A percentile compares a stretch with the other conserved stretches of the same genome.
Evolutionary conservation across 2,888 invertebrate species (phyloP).

Genomic region (Pachydiplax longipennis): DNA sequence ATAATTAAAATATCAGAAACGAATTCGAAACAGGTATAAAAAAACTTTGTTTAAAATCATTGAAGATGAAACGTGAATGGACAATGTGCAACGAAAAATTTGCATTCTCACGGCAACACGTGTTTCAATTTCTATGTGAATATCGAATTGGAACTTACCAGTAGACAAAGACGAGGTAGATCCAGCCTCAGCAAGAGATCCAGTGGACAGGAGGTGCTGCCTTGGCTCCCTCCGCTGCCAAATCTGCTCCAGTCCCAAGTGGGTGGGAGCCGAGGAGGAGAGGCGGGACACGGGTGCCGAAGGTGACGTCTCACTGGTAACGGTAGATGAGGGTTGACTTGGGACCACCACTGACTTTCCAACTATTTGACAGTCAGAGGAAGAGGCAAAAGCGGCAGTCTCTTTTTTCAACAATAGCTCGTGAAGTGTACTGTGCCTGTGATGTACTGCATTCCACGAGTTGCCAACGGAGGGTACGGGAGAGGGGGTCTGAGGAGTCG

Average conservation of each 20-base stretch:
- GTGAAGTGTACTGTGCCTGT: conserved; percentile 65
- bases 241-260: conserved; percentile 80
- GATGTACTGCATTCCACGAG: conserved; percentile 53
- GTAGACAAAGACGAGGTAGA: conserved; percentile 84
- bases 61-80: not conserved
- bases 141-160: conserved; percentile 55
- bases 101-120: not conserved
- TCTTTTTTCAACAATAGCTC: conserved; percentile 75
- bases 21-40: not conserved
- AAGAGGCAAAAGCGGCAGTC: conserved; percentile 61
- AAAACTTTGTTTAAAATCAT: not conserved
- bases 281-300: conserved; percentile 67
- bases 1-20: not conserved
- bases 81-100: not conserved
- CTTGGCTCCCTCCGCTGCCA: conserved; percentile 89
- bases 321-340: conserved; percentile 50
- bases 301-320: conserved; percentile 44
- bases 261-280: conserved; percentile 88
- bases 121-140: too few relatives aligned
- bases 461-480: not conserved
- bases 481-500: conserved; percentile 16
- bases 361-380: conserved; percentile 65
- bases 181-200: conserved; percentile 82
- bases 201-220: conserved; percentile 84
- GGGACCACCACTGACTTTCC: conserved; percentile 72